These are phyloP conservation scores for Sebastes ruberrimus DNA, from an alignment of 2,797 vertebrate genomes.

Conservation along the genomic window DNA sequence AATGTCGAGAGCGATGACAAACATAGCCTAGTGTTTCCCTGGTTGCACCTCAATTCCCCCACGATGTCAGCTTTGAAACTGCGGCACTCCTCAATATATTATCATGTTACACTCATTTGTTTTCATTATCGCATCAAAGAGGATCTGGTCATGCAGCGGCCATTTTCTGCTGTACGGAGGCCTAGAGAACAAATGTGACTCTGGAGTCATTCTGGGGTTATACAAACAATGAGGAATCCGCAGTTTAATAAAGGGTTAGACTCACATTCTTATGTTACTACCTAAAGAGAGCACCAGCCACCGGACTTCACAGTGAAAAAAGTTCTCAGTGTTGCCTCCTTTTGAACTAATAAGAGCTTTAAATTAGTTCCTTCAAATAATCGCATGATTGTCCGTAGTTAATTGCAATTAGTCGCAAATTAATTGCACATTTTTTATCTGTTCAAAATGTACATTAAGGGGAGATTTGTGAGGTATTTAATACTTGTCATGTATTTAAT, in stretches of 20 bases:
- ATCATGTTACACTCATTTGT: slow-evolving; percentile 84
- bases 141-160: slow-evolving; percentile 76
- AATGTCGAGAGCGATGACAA: slow-evolving; percentile 81
- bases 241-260: slow-evolving; percentile 81
- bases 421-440: too few species aligned
- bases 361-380: background rate
- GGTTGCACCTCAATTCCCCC: slow-evolving; percentile 75
- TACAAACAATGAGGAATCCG: slow-evolving; percentile 76
- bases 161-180: slow-evolving; percentile 76
- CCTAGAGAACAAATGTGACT: slow-evolving; percentile 81
- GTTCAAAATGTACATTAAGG: too few species aligned
- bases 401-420: too few species aligned
- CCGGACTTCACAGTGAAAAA: slow-evolving; percentile 52
- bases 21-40: slow-evolving; percentile 77
- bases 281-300: slow-evolving; percentile 73
- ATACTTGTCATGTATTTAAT: too few species aligned
- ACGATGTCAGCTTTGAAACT: slow-evolving; percentile 72
- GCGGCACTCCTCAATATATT: slow-evolving; percentile 73
- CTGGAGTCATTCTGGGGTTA: slow-evolving; percentile 80
- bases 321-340: slow-evolving; percentile 18
- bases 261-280: slow-evolving; percentile 81
- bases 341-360: slow-evolving; percentile 16
- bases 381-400: too few species aligned
- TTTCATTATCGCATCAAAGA: slow-evolving; percentile 85
- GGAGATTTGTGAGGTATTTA: too few species aligned